Evolutionary conservation across 2,888 invertebrate species (phyloP), one percentile per base, ranked within the genome.

Genomic region (Morinoia aosen): DNA sequence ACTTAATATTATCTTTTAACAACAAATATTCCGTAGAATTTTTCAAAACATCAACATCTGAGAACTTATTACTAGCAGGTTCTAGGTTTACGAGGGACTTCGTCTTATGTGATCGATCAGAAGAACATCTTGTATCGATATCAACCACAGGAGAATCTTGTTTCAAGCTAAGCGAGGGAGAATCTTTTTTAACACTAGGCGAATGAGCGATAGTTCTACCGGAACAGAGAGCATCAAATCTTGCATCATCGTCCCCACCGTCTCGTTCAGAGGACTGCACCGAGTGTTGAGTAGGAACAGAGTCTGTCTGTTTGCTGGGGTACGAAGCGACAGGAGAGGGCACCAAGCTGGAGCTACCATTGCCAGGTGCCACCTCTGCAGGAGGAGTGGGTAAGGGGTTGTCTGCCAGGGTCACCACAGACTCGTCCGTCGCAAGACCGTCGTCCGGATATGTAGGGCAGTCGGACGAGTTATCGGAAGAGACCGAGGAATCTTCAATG

Each of bases 331-430:
- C 48, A 58, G 88, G 91, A 33, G 95, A 95, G 61, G 61, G 95
- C 5, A 58, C 39, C 16, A 40, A 40, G 64, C 33, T 64, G 95
- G 64, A 64, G 48, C 61, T n/a, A 58, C 76, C n/a, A 58, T 39
- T 95, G 64, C 61, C 40, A 64, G 95, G 48, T n/a, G 64, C 39
- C 11, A 39, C 58, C 40, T 95, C 95, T n/a, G 95, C 95, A 61
- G 95, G 95, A 40, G 95, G 95, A 39, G 95, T 95, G 14, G 95
- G 95, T 64, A 95, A 56, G 16, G 95, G 95, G 64, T 95, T 95
- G 57, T 95, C 95, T n/a, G 95, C 95, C 12, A 95, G 64, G 39
- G 95, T 61, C 39, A 95, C 64, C 48, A 95, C 64, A 40, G 58
- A 61, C 40, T 95, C 95, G 40, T 95, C 93, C 57, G 93, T 57